Conservation (phyloP, 2,797 vertebrate genomes). For the Scarus forsteni region DNA sequence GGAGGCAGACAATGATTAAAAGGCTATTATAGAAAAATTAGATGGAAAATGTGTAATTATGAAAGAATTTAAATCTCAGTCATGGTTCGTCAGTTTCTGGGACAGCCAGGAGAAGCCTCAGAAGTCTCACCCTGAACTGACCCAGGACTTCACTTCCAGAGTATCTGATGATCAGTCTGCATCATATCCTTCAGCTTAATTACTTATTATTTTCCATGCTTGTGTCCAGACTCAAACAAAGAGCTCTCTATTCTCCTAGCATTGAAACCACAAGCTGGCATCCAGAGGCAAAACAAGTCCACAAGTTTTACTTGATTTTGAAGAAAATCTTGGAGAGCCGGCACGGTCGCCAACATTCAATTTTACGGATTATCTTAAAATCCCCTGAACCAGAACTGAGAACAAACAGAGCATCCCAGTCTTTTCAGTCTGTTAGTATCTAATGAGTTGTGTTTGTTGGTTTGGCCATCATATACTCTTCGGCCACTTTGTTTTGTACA, state of each 20-base stretch:
- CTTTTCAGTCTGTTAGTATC: too few relatives aligned
- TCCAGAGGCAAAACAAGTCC: conserved; percentile 1
- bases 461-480: too few relatives aligned
- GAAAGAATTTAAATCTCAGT: neutral
- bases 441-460: too few relatives aligned
- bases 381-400: too few relatives aligned
- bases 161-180: conserved; percentile 49
- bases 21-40: neutral
- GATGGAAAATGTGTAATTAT: neutral
- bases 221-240: conserved; percentile 66
- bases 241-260: conserved; percentile 47
- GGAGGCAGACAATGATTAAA: neutral
- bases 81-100: conserved; percentile 14
- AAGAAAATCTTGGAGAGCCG: too few relatives aligned
- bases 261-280: conserved; percentile 52
- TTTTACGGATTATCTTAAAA: too few relatives aligned
- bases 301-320: too few relatives aligned
- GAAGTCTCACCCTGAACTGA: conserved; percentile 24
- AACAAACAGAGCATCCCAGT: too few relatives aligned
- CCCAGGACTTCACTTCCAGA: conserved; percentile 29
- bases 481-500: too few relatives aligned
- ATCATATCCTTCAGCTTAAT: conserved; percentile 43
- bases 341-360: too few relatives aligned
- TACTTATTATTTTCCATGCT: conserved; percentile 55
- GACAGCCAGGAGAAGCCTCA: conserved; percentile 23